These are phyloP conservation scores for Cheilosia soror DNA, from an alignment of 2,888 invertebrate species.

Conservation along the genomic window DNA sequence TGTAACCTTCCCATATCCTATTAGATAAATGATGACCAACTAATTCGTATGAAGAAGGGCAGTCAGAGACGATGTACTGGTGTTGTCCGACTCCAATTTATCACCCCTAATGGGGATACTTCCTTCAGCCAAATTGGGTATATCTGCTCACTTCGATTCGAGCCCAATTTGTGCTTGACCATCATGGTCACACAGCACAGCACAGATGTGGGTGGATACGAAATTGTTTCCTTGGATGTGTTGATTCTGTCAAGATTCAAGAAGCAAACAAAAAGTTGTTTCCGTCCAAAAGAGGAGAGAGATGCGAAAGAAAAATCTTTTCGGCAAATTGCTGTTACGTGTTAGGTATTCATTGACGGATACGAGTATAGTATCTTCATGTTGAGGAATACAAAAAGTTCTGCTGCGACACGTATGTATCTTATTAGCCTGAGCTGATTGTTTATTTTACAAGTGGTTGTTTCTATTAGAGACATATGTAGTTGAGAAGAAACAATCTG, in stretches of 20 bases:
- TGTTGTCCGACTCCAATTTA: slow-evolving; percentile 59
- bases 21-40: slow-evolving; percentile 35
- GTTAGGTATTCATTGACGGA: slow-evolving; percentile 19
- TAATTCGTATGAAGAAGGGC: slow-evolving; percentile 6
- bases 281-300: slow-evolving; percentile 8
- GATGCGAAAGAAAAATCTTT: slow-evolving; percentile 19
- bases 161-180: slow-evolving; percentile 48
- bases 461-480: not conserved
- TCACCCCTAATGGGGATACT: slow-evolving; percentile 66
- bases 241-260: slow-evolving; percentile 43
- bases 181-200: slow-evolving; percentile 2
- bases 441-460: slow-evolving; percentile 24
- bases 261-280: slow-evolving; percentile 18
- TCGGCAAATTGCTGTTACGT: slow-evolving; percentile 41
- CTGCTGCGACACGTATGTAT: slow-evolving; percentile 7
- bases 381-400: not conserved
- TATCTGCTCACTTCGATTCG: slow-evolving; percentile 50
- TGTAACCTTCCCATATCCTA: slow-evolving; percentile 15
- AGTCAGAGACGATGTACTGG: not conserved
- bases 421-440: slow-evolving; percentile 10
- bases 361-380: not conserved
- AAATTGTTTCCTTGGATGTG: slow-evolving; percentile 31
- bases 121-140: slow-evolving; percentile 63
- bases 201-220: not conserved
- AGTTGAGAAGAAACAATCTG: too few relatives aligned